phyloP scores from a whole-genome alignment of 2,113 vertebrate genomes.

The Lepus americanus region DNA sequence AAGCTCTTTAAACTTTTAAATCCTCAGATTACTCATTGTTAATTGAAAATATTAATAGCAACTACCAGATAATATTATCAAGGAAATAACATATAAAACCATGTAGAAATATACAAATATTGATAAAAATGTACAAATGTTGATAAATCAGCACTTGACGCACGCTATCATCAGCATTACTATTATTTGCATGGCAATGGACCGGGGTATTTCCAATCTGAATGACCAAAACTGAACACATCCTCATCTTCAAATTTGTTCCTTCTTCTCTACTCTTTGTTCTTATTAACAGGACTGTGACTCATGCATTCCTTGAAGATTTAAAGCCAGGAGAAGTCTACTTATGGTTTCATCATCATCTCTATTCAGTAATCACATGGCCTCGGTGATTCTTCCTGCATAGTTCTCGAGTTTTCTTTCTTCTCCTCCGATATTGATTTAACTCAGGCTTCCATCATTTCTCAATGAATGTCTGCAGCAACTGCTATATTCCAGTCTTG shows the following conservation, averaged over 20 bases:
- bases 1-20: background rate
- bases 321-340: background rate
- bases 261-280: background rate
- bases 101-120: background rate
- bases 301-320: background rate
- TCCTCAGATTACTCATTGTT: background rate
- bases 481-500: background rate
- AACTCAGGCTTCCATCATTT: background rate
- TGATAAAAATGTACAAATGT: background rate
- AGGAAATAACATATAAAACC: background rate
- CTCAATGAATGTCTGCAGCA: background rate
- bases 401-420: background rate
- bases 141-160: background rate
- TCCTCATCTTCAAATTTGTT: background rate
- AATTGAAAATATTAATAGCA: conserved; percentile 17
- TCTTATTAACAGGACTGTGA: background rate
- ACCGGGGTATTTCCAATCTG: background rate
- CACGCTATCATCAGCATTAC: background rate
- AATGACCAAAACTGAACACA: background rate
- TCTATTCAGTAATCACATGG: background rate
- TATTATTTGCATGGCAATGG: background rate
- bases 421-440: background rate
- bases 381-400: background rate
- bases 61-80: background rate
- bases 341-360: background rate